phyloP scores from a whole-genome alignment of 1,140 invertebrate species.

The Hesperophylax magnus region DNA sequence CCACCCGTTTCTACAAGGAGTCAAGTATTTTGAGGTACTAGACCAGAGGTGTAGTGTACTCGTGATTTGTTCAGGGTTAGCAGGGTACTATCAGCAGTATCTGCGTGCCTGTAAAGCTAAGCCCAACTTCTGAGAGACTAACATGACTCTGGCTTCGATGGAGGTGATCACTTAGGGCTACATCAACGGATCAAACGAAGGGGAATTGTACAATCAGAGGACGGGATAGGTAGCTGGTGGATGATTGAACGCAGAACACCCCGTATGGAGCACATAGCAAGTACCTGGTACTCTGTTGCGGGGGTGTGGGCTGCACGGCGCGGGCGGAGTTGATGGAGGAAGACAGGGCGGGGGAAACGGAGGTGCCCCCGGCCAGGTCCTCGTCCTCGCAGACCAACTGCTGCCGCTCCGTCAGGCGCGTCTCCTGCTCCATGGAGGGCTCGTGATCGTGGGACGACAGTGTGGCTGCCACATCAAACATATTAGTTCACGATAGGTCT shows the following conservation, averaged over 20 bases:
- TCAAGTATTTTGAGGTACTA: background rate
- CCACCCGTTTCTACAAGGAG: background rate
- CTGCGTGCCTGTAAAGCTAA: background rate
- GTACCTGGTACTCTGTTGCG: conserved; percentile 39
- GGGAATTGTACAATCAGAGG: no score
- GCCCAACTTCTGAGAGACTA: no score
- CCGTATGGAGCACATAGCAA: no score
- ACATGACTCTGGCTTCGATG: no score
- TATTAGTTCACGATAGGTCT: no score
- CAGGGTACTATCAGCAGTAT: no score
- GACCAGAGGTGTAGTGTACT: background rate
- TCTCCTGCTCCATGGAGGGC: conserved; percentile 5
- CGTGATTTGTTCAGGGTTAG: background rate
- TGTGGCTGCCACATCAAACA: background rate
- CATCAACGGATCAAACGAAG: no score
- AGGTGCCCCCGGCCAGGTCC: conserved; percentile 15
- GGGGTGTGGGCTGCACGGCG: conserved; percentile 39
- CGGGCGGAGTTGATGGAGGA: conserved; percentile 17
- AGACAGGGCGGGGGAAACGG: conserved; percentile 43
- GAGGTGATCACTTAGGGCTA: no score
- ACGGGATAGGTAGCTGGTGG: no score
- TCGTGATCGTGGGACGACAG: conserved; percentile 12
- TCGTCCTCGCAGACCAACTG: conserved; percentile 49
- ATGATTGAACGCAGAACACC: no score
- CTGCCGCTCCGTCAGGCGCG: conserved; percentile 42